A percentile compares a stretch with the other conserved stretches of the same genome.
Conservation (phyloP, 1,140 invertebrate species). For the Cyclina sinensis region DNA sequence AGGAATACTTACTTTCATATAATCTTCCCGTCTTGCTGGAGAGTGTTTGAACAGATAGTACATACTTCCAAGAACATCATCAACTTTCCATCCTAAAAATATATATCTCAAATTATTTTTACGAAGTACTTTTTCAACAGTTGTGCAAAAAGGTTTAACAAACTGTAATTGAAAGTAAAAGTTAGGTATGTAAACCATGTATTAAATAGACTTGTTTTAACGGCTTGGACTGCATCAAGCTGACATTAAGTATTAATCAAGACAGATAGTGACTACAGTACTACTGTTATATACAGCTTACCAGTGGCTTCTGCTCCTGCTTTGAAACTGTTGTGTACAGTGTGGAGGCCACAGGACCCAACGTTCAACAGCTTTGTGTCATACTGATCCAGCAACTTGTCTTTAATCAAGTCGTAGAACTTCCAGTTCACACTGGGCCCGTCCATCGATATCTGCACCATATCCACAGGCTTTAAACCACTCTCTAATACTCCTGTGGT, state of each 20-base stretch:
- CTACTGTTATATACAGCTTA: too few species aligned
- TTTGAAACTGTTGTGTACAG: slow-evolving; percentile 62
- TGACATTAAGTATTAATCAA: too few species aligned
- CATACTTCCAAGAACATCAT: slow-evolving; percentile 2
- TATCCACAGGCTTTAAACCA: slow-evolving; percentile 29
- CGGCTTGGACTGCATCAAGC: too few species aligned
- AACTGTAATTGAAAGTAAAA: too few species aligned
- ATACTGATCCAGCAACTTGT: slow-evolving; percentile 31
- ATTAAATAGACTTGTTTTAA: too few species aligned
- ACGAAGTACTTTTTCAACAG: too few species aligned
- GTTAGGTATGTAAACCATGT: too few species aligned
- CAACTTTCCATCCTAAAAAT: slow-evolving; percentile 36
- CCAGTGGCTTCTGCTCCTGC: slow-evolving; percentile 15
- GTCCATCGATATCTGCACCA: slow-evolving; percentile 75
- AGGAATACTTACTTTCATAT: not conserved
- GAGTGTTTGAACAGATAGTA: slow-evolving; percentile 67
- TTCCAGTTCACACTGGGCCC: slow-evolving; percentile 74
- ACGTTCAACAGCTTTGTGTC: slow-evolving; percentile 56
- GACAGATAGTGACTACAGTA: too few species aligned
- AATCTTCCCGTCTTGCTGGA: slow-evolving; percentile 72
- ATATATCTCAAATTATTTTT: too few species aligned
- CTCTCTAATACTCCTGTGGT: slow-evolving; percentile 14
- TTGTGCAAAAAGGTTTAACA: too few species aligned
- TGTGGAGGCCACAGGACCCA: slow-evolving; percentile 70
- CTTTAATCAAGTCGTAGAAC: slow-evolving; percentile 36